Base-by-base conservation (phyloP, 2,888 invertebrate genomes). In the Hirtodrosophila cameraria region DNA sequence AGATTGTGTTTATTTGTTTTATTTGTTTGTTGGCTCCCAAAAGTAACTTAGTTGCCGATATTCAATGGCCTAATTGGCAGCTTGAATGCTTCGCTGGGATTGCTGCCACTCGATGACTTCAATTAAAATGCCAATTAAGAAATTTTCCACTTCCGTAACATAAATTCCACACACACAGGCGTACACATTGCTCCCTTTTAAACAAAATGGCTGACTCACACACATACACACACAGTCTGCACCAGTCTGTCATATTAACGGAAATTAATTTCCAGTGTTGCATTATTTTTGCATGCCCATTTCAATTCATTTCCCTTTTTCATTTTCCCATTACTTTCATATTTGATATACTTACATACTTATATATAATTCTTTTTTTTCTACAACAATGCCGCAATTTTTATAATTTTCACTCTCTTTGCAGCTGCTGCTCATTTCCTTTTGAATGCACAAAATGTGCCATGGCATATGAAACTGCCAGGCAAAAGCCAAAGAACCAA, bases 101-200 rank as follows among this genome's bases (percentile, higher is more conserved):
- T 49, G 27, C 15, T 11, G 31, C 20, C 43, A 35, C 57, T 58
- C 64, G 58, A 64, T 74, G 61, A 42, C 58, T 66, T 68, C 76
- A 77, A 78, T 75, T 75, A 75, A 78, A 78, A 79, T 66, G 78
- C 68, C 79, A 79, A 79, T 79, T 79, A 79, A 72, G 69, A 75
- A 79, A 73, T 67, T 67, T 77, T 61, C 58, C 59, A 75, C 75
- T 67, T 75, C 75, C 79, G 68, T 49, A 45, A 60, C 68, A 58
- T 54, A 53, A 73, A 60, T 49, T 60, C 33, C 11, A 30, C 41
- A 6, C 30, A 20, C 18, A 48, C 16, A 25, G 15, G 27, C 25
- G 3, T n/a, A 13, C 23, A 23, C 11, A 23, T 23, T 28, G 2
- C 11, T 13, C 8, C 2, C 12, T 16, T n/a, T 13, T 31, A 31